Conservation (phyloP, 2,797 vertebrate genomes). For the Natrix natrix region DNA sequence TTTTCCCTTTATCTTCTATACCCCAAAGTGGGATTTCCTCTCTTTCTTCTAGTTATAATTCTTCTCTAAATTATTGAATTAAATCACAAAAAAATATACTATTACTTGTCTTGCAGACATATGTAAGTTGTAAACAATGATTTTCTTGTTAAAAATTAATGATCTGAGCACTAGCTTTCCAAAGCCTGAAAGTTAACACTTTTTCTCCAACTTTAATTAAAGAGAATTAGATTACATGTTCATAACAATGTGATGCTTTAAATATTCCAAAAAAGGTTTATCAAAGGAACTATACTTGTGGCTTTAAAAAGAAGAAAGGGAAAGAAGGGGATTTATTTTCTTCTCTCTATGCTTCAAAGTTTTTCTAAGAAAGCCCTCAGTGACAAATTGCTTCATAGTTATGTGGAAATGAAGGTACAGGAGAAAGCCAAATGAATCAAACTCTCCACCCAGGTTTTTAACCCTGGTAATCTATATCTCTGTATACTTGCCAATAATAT, state of each 20-base stretch:
- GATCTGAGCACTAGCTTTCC: neutral
- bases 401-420: neutral
- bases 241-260: neutral
- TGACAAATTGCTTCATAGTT: conserved; percentile 10
- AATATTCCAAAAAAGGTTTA: neutral
- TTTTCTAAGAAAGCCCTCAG: conserved; percentile 1
- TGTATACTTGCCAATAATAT: conserved; percentile 19
- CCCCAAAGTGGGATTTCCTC: neutral
- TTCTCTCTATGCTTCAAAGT: neutral
- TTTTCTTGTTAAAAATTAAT: neutral
- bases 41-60: neutral
- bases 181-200: neutral
- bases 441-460: conserved; percentile 20
- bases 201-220: conserved; percentile 9
- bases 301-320: neutral
- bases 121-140: neutral
- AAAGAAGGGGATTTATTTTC: neutral
- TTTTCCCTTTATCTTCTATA: neutral
- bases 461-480: conserved; percentile 10
- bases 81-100: neutral
- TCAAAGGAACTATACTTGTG: conserved; percentile 4
- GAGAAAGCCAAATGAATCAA: neutral
- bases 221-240: conserved; percentile 13
- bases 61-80: neutral
- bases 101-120: neutral